Base-by-base conservation (phyloP, 2,888 invertebrate genomes). In the Gastrophysa polygoni region DNA sequence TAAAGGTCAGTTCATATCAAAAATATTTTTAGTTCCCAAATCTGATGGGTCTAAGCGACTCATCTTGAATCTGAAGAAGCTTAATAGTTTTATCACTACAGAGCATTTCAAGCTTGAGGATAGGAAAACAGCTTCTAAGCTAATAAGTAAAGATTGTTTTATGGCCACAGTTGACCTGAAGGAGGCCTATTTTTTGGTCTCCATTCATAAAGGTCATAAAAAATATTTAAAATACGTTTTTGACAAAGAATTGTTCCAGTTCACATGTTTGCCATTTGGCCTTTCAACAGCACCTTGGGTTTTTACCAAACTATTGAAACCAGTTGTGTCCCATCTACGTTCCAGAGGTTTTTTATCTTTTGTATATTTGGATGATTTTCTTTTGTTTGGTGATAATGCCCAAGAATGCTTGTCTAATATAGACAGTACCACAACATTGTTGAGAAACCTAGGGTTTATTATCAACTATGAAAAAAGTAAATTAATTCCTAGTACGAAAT, bases 291-390 rank as follows among this genome's bases (percentile, higher is more conserved):
- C 49, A 16, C 16, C 49, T n/a, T 56, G 8, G 10, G 46, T 44
- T 0, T 55, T 55, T 6, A 44, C 44, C 10, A n/a, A 44, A 10
- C 5, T 32, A 24, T 5, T 24, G 24, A 24, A 69, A 59, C 67
- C 70, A 44, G 64, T 71, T 8, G 34, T 72, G 4, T 43, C 48
- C n/a, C 16, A 14, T 28, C 52, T 72, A n/a, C 61, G 70, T 58
- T 24, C 48, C 50, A 44, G 56, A 63, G 69, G 68, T 18, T 58
- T 66, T 20, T 48, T 63, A 6, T 70, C 68, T 38, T 66, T 65
- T 2, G 51, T 67, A 17, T 71, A 71, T 59, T 57, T 73, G 21
- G 72, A 73, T 59, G 72, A 71, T 56, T 62, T 71, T 38, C 50
- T 68, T 11, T 16, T 68, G 2, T 32, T 71, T 7, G 70, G 61